These are phyloP conservation scores for Aleadryas rufinucha DNA, from an alignment of 2,113 vertebrate species.

Conservation along the genomic window DNA sequence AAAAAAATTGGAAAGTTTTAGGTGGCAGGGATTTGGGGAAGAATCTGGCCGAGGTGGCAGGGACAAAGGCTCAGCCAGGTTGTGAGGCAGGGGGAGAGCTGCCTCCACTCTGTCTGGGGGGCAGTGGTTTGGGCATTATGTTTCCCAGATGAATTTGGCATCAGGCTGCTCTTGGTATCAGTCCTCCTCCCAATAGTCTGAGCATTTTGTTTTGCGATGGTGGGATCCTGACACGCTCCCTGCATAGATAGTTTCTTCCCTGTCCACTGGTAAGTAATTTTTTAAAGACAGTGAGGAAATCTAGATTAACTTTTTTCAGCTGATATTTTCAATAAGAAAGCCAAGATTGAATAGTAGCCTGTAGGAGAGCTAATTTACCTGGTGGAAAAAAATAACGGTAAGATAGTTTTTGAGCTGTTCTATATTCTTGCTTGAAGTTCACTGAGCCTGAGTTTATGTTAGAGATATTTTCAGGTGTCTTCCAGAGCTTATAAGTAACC, in stretches of 20 bases:
- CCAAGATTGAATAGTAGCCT: not conserved
- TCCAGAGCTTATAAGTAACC: not conserved
- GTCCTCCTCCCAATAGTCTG: not conserved
- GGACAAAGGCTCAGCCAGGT: not conserved
- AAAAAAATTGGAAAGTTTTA: not conserved
- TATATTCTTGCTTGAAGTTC: not conserved
- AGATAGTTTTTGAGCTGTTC: not conserved
- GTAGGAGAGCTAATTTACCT: not conserved
- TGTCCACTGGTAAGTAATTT: not conserved
- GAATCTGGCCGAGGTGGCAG: accelerated
- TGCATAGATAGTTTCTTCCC: not conserved
- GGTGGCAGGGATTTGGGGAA: not conserved
- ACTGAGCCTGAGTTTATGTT: not conserved
- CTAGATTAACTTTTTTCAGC: not conserved
- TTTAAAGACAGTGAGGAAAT: not conserved
- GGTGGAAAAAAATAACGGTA: not conserved
- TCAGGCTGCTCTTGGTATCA: not conserved
- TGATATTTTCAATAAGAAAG: not conserved
- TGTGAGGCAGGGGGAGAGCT: not conserved
- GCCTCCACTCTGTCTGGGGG: accelerated
- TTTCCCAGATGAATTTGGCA: not conserved
- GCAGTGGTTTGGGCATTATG: not conserved
- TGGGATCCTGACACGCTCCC: accelerated
- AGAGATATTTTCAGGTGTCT: not conserved
- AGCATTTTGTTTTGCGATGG: not conserved